A percentile compares a stretch with the other conserved stretches of the same genome.
These are phyloP conservation scores for Sinocyclocheilus rhinocerous DNA, from an alignment of 2,113 vertebrate genomes.

Conservation along the genomic window DNA sequence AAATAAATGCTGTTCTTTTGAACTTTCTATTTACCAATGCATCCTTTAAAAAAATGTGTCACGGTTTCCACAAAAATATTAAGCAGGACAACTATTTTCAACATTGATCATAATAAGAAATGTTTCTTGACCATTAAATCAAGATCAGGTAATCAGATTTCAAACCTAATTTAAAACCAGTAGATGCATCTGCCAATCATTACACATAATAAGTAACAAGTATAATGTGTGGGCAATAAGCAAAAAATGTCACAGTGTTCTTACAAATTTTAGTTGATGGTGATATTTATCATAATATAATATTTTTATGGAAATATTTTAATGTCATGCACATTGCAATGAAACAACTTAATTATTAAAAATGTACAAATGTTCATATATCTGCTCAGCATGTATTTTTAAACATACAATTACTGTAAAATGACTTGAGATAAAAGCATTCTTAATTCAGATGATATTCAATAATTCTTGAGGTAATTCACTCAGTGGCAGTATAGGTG, in stretches of 20 bases:
- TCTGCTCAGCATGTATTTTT: not conserved
- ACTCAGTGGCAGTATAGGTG: not conserved
- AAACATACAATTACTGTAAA: not conserved
- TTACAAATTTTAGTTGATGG: not conserved
- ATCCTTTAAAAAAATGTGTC: not conserved
- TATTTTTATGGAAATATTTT: not conserved
- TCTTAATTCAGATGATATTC: not conserved
- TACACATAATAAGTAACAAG: not conserved
- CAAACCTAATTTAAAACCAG: not conserved
- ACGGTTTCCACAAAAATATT: not conserved
- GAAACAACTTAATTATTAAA: not conserved
- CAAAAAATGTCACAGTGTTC: not conserved
- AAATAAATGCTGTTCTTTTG: not conserved
- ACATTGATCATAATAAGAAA: not conserved
- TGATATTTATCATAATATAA: not conserved
- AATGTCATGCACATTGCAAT: not conserved
- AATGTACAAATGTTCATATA: not conserved
- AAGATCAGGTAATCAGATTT: not conserved
- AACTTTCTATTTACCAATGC: not conserved
- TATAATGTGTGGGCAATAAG: not conserved
- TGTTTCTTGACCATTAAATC: not conserved
- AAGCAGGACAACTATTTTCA: not conserved
- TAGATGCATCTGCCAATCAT: not conserved
- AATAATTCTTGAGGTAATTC: not conserved
- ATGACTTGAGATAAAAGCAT: not conserved